Base-by-base conservation (phyloP, 2,888 invertebrate species). In the Crepidodera aurea region DNA sequence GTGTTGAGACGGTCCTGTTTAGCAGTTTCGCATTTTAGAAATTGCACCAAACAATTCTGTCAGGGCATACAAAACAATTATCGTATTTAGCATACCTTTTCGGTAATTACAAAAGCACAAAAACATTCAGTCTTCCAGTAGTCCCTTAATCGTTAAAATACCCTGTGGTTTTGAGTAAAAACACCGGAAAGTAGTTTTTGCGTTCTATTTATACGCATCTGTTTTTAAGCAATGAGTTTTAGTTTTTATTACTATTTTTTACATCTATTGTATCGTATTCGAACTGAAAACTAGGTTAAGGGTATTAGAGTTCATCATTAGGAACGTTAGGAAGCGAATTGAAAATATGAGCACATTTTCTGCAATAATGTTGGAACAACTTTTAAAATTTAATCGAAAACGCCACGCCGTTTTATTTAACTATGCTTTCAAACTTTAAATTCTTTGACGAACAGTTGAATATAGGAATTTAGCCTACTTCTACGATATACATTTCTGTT, bases 171-270 rank as follows among this genome's bases (percentile, higher is more conserved):
- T 61, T 44, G 51, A 61, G 51, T 22, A 50, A 29, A 27, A 19
- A 44, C 50, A 48, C 32, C 50, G 22, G 50, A 61, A 56, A 55
- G 60, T 48, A 50, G 54, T 55, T 60, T 60, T 60, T 60, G 54
- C 55, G 54, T 60, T 60, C 22, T 22, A 22, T 22, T 22, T 22
- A 22, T 22, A 6, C 22, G 51, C 44, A 61, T 55, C 61, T 55
- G 55, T 51, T 42, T 61, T 51, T 50, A 16, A 25, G 32, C 29
- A 37, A 18, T 34, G 50, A 50, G 27, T 37, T 51, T 56, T 18
- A 55, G 10, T 29, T 8, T 8, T 10, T 6, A 29, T 29, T 1
- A 10, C 10, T 29, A 8, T 8, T 29, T 8, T 8, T 29, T 10
- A 29, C 29, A 37, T 37, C 37, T 15, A 37, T 37, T 37, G 13